These are phyloP conservation scores for Drosophila repletoides DNA, from an alignment of 1,140 invertebrate species.

Conservation along the genomic window DNA sequence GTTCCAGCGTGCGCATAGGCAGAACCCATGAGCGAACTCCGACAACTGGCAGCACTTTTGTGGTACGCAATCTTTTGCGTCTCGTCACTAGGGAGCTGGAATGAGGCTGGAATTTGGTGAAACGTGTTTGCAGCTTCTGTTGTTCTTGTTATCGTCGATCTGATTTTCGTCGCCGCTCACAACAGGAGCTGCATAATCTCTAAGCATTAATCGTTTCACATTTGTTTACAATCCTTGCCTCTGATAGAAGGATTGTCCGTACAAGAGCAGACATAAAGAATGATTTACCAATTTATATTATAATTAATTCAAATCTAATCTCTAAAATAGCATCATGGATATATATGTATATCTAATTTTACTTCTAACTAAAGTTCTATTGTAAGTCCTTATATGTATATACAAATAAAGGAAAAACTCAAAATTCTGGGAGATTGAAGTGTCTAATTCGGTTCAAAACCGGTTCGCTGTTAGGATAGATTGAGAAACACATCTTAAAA, in stretches of 20 bases:
- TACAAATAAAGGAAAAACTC: neutral
- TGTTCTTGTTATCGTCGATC: constrained; percentile 24
- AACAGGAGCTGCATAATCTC: constrained; percentile 17
- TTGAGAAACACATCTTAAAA: too few relatives aligned
- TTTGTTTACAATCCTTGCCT: constrained; percentile 5
- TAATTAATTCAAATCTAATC: constrained; percentile 41
- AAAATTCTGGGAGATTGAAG: neutral
- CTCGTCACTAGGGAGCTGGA: constrained; percentile 56
- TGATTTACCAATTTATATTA: constrained; percentile 67
- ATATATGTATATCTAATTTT: neutral
- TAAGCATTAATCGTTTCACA: constrained; percentile 47
- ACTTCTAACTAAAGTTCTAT: constrained; percentile 9
- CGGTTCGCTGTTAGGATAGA: too few relatives aligned
- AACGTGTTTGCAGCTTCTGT: constrained; percentile 42
- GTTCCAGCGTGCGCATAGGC: constrained; percentile 72
- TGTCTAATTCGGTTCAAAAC: neutral
- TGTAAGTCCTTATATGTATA: neutral
- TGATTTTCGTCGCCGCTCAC: neutral
- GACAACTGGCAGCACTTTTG: constrained; percentile 51
- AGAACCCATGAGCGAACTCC: constrained; percentile 43
- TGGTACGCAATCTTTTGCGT: constrained; percentile 61
- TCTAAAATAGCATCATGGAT: constrained; percentile 20
- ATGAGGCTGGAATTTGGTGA: constrained; percentile 68
- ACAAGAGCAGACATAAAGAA: constrained; percentile 35
- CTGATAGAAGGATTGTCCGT: neutral